Conservation (phyloP, 2,113 vertebrate species). For the Vulpes lagopus region DNA sequence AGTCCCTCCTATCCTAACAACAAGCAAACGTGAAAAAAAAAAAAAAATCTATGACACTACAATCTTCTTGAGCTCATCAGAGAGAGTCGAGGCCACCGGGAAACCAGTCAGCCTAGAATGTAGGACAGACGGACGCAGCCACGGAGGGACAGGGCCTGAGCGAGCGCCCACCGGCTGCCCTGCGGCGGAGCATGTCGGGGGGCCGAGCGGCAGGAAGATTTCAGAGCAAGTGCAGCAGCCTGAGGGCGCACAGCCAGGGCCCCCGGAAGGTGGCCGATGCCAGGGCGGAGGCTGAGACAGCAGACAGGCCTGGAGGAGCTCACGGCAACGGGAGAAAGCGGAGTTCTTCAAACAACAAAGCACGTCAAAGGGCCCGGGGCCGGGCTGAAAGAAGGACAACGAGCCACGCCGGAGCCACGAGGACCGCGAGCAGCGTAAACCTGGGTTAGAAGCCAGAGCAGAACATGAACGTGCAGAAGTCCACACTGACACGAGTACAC, state of each 20-base stretch:
- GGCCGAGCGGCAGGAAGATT: too few relatives aligned
- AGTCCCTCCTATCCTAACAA: neutral
- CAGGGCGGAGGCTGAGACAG: neutral
- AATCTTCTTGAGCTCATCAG: neutral
- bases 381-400: neutral
- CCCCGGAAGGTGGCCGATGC: neutral
- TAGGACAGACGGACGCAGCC: neutral
- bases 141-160: neutral
- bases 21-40: neutral
- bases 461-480: neutral
- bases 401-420: neutral
- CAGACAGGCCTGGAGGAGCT: neutral
- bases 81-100: neutral
- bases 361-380: neutral
- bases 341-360: neutral
- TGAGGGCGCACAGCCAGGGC: fast-evolving
- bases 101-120: neutral
- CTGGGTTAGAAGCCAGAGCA: too few relatives aligned
- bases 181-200: fast-evolving
- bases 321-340: neutral
- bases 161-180: neutral
- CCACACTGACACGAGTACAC: too few relatives aligned
- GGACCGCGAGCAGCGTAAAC: neutral
- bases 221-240: fast-evolving
- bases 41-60: neutral